Base-by-base conservation (phyloP, 1,140 invertebrate species). In the Cherax destructor region DNA sequence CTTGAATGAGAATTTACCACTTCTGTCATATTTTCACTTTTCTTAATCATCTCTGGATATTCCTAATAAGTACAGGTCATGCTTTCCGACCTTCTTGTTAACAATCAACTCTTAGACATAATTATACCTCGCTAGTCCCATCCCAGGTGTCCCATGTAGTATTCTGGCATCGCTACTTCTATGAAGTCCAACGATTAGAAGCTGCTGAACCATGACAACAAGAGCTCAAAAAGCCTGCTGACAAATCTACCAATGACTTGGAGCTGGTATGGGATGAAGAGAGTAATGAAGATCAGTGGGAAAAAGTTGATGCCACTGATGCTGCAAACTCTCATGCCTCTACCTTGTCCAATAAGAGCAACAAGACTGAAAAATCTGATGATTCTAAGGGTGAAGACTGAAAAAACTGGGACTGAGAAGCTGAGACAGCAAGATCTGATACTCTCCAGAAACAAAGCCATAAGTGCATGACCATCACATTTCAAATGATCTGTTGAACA, bases 131-230 rank as follows among this genome's bases (percentile, higher is more conserved):
- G n/a, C n/a, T n/a, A n/a, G n/a, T n/a, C n/a, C n/a, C n/a, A n/a
- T n/a, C n/a, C n/a, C 92, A 94, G 83, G 93, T 95, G 79, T 94
- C 95, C 3, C 95, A 95, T 93, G 92, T 94, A 59, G 94, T 95
- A 79, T 95, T 95, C 93, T 95, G 95, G 95, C 94, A 94, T 69
- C 93, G 95, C 61, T 95, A 95, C 93, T 95, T 95, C 93, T 95
- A 95, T 93, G 94, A 94, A 86, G 93, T 95, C 11, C 94, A 95
- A 83, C 94, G 94, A 76, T 91, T 95, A 50, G 91, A 94, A 49
- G 79, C 94, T 91, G 94, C 94, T 85, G 95, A 95, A 92, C 93
- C 90, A 94, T 94, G 52, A 92, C 94, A 92, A 94, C 94, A 94
- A 93, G 93, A 88, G 91, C 94, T 89, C 93, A 94, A 74, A 93